Base-by-base conservation (phyloP, 2,888 invertebrate genomes). In the Cosmia trapezina region DNA sequence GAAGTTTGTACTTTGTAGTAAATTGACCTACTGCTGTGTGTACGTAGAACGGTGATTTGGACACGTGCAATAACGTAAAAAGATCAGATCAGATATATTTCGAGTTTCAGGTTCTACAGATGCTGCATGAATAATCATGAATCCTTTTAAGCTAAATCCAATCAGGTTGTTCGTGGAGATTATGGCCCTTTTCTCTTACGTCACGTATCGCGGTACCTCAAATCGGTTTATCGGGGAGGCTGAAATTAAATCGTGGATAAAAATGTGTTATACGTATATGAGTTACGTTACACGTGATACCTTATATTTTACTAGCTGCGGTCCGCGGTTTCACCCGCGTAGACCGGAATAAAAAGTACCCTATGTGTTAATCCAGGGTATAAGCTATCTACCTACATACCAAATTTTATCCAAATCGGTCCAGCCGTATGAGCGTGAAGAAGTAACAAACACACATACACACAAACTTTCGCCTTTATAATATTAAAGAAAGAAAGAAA, bases 121-220 rank as follows among this genome's bases (percentile, higher is more conserved):
- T 45, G 28, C 37, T 56, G 28, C 49, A 56, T 78, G 70, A 77
- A 70, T 75, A 70, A 69, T 49, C 60, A 70, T 51, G 70, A 57
- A 70, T 57, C 70, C 78, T 51, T 78, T 77, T 57, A 76, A 28
- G 60, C 45, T 45, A 41, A 78, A 76, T 78, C 71, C 70, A 78
- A 78, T 76, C 61, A 76, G 56, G 8, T 2, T 76, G 70, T 63
- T 22, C 19, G 71, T 53, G 62, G 41, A 78, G 71, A 77, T 74
- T 74, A 74, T 60, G 53, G 47, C 59, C 73, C 69, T 60, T 76
- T 74, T 77, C 69, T 74, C 68, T 76, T 76, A 59, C 59, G 59
- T 28, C 57, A 51, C 56, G 49, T 65, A 7, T 37, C 11, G 53
- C 14, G 51, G 51, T 53, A 28, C 73, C 22, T 79, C 57, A 54